Base-by-base conservation (phyloP, 1,140 invertebrate genomes). In the Pristionchus pacificus region DNA sequence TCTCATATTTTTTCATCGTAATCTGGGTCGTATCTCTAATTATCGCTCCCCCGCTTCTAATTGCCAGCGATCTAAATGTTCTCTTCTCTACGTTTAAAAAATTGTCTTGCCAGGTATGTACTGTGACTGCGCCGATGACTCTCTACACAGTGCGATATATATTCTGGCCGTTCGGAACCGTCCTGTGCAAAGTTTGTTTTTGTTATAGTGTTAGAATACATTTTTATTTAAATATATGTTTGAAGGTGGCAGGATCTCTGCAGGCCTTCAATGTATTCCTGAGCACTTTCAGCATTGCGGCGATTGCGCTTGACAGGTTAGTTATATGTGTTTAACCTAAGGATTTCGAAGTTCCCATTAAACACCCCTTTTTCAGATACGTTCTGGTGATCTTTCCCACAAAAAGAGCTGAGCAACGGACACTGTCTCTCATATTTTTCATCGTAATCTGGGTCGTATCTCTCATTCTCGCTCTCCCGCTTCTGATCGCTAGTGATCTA, bases 231-330 rank as follows among this genome's bases (percentile, higher is more conserved):
- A n/a, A n/a, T n/a, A n/a, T n/a, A n/a, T n/a, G n/a, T n/a, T n/a
- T n/a, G n/a, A n/a, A n/a, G 74, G 74, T 83, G 30, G 79, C 79
- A 1, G 81, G 83, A 10, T 80, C 77, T 24, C 71, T 83, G 6
- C 80, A 84, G 65, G 81, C 83, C 2, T 83, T 84, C 63, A 83
- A 83, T 63, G 74, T 83, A 24, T 85, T 85, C 70, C 79, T 85
- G n/a, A 85, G 85, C 0, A 86, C 85, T 10, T 84, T 85, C 67
- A 85, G 84, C 1, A 83, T 85, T 24, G 75, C 84, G 15, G 84
- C 84, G 6, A 84, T 85, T 62, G 85, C 85, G 0, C 78, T 85
- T n/a, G 84, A 86, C 70, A 77, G 85, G 68, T 86, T 19, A 14
- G n/a, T 60, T n/a, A 29, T 49, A 30, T 6, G 32, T 65, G 14